Evolutionary conservation across 2,888 invertebrate genomes (phyloP), one percentile per base, ranked within the genome.

Genomic region (Ceraclea dissimilis): DNA sequence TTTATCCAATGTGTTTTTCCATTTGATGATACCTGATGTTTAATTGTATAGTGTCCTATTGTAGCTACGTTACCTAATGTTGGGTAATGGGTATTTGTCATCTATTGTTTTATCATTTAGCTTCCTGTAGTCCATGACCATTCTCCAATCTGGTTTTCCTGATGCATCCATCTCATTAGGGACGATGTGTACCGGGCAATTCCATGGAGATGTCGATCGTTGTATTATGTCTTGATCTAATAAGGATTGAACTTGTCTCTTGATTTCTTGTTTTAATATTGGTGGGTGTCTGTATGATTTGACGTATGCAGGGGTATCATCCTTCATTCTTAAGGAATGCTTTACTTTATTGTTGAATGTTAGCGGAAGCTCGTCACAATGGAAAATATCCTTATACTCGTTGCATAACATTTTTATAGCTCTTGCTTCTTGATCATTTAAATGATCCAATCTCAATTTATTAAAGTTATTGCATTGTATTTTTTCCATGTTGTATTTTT

Each of bases 91-190:
- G 53, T 59, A 64, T 59, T 55, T 56, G 20, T 70, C 68, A 2
- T 63, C 65, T 0, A 68, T 63, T 1, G 70, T 70, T 44, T 64
- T 65, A 13, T 69, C 64, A 56, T 72, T 72, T 43, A 71, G 46
- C 56, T 68, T 66, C 43, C 68, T 54, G 55, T 67, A 71, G 57
- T 71, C 69, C 2, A 70, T 65, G 2, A 70, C 70, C 17, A 70
- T 54, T 20, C 68, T 57, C 65, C 63, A 68, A 59, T 64, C 64
- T 18, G n/a, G n/a, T 44, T 44, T 16, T n/a, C 66, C 65, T 2
- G 63, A 54, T n/a, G n/a, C n/a, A n/a, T n/a, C n/a, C n/a, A n/a
- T n/a, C n/a, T n/a, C n/a, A n/a, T n/a, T n/a, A n/a, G n/a, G n/a
- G n/a, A n/a, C n/a, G n/a, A n/a, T n/a, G n/a, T n/a, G n/a, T n/a